Base-by-base conservation (phyloP, 2,797 vertebrate genomes). In the Lophius americanus region DNA sequence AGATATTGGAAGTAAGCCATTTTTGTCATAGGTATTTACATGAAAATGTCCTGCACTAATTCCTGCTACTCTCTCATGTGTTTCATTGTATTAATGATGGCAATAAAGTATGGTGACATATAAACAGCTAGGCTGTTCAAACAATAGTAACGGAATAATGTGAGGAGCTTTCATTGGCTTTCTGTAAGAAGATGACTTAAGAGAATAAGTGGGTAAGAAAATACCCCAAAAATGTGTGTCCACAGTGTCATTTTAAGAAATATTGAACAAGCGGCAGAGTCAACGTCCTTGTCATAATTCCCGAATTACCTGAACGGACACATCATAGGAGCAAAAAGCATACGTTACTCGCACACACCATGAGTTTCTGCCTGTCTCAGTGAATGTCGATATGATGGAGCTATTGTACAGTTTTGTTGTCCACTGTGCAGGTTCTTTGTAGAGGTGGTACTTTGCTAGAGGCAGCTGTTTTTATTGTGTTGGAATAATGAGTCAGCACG, bases 401-500 rank as follows among this genome's bases (percentile, higher is more conserved):
- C 69, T 46, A 78, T 75, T 61, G 63, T 39, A 60, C 43, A 5
- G 8, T 59, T 65, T 75, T 72, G 76, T 73, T 49, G 68, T 82
- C 35, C 75, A 58, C 60, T 13, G 44, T 56, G 41, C 47, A 5
- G 44, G 64, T 48, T 64, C 60, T 86, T 79, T 88, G 76, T 79
- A 46, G 52, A 49, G 8, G 53, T 6, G 11, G 42, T 51, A 0
- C 68, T 78, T 50, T 83, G 82, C 81, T 68, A 36, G 71, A 85
- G 78, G 68, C 81, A 85, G 87, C 80, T 42, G 3, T 82, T 89
- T 84, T 72, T 71, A 83, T 88, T 91, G 84, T 88, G 73, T 61
- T 14, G 60, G 33, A 87, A 56, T 0, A 23, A 48, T 52, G 68
- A 87, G 85, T 90, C 88, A 87, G 83, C 86, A 86, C 83, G 87